Percentiles rank a stretch among this genome's conserved stretches.
Evolutionary conservation across 2,113 vertebrate genomes (phyloP).

Genomic region (Gymnocephalus cernua): DNA sequence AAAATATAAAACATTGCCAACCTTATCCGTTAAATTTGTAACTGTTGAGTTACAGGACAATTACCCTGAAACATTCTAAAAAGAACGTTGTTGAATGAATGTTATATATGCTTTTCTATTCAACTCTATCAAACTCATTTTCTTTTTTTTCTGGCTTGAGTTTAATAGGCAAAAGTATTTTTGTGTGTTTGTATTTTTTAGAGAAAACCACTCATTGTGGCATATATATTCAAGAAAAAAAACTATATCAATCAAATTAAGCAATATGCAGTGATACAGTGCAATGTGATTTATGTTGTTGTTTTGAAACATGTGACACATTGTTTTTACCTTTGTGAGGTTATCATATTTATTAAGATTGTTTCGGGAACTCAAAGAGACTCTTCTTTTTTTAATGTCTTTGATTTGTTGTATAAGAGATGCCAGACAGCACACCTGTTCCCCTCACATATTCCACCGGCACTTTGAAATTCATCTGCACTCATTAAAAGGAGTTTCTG

Average conservation of each 20-base stretch:
- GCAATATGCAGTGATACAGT: not conserved
- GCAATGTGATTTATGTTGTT: not conserved
- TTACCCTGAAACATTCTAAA: not conserved
- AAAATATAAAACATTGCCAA: not conserved
- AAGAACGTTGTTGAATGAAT: too few relatives aligned
- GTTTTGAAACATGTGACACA: constrained; percentile 22
- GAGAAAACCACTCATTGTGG: not conserved
- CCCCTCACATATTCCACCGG: not conserved
- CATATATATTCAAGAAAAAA: constrained; percentile 7
- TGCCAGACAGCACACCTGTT: constrained; percentile 21
- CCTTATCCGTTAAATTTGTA: not conserved
- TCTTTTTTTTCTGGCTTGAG: not conserved
- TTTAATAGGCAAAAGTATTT: not conserved
- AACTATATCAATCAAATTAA: constrained; percentile 13
- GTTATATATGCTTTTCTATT: not conserved
- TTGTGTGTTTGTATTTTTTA: not conserved
- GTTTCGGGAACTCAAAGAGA: constrained; percentile 8
- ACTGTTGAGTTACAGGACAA: not conserved
- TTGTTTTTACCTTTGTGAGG: constrained; percentile 3
- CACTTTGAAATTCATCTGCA: constrained; percentile 12
- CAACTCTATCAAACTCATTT: not conserved
- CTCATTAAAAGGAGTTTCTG: constrained; percentile 5
- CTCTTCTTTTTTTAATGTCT: constrained; percentile 16
- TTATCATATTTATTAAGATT: constrained; percentile 7
- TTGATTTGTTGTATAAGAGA: constrained; percentile 27